Base-by-base conservation (phyloP, 2,888 invertebrate species). In the Zhuqinia jingwanae region DNA sequence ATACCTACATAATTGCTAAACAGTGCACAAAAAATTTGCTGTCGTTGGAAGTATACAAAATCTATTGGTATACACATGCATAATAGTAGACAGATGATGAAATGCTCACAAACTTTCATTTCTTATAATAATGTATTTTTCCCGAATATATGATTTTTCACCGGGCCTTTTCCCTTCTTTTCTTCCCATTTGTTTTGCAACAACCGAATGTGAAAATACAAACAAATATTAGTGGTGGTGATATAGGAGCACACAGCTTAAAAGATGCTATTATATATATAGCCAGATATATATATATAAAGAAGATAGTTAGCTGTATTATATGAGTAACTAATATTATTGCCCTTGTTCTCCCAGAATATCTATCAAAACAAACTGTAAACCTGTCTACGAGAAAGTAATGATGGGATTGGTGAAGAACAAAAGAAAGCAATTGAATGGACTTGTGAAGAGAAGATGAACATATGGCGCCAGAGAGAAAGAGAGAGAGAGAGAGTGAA, bases 391-490 rank as follows among this genome's bases (percentile, higher is more conserved):
- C n/a, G 60, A 30, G 78, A 85, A 77, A 85, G 22, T n/a, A 77
- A 75, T n/a, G n/a, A n/a, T 76, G 68, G 45, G 36, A 77, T 68
- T 70, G 70, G 60, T 45, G 70, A 78, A 85, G 78, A 68, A 85
- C 85, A 79, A 78, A 85, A 56, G 85, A 85, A 85, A 85, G 85
- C 73, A 78, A 85, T 85, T 65, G 78, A 79, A 78, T 85, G 70
- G 73, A 65, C 70, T 85, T 70, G 78, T 85, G 83, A 85, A 84
- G 84, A 84, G 84, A 84, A 68, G 85, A 85, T 79, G 85, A 85
- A 85, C 85, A 85, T 85, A 85, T 85, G 85, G 85, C 85, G 85
- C 85, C 85, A 85, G 60, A 58, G 53, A 56, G n/a, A n/a, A n/a
- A n/a, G n/a, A n/a, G n/a, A n/a, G n/a, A n/a, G n/a, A n/a, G n/a